Base-by-base conservation (phyloP, 2,797 vertebrate genomes). In the Discoglossus pictus region DNA sequence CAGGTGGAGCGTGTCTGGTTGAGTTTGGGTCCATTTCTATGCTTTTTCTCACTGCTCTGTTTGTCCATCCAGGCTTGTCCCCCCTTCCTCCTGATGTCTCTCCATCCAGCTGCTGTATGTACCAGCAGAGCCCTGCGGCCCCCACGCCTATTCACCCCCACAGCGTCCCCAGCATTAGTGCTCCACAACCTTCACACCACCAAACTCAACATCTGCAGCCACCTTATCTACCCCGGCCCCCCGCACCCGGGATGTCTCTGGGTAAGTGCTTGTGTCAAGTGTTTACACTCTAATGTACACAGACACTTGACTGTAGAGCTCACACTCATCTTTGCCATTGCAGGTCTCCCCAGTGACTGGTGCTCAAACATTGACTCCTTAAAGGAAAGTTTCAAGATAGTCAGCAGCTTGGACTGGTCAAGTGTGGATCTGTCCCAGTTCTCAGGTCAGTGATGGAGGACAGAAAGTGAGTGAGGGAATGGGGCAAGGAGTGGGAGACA, bases 301-400 rank as follows among this genome's bases (percentile, higher is more conserved):
- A 2, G 6, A 16, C 0, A 16, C 7, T 25, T 9, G 9, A 12
- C 35, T 8, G 7, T 4, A 36, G 16, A 71, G 20, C 44, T 64
- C 9, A 44, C 36, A 48, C 8, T 18, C 5, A 4, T 21, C 7
- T 68, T 61, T 55, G 12, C 1, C 4, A 0, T 59, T 64, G 7
- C 24, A 98, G 96, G 86, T 1, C 89, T 98, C 75, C 92, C 96
- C 39, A 78, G 91, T 31, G 94, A 97, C 79, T 98, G 95, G 95
- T 93, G 94, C 89, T 95, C 88, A 75, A 95, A 80, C 73, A 90
- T 93, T 2, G 95, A 96, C 80, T 95, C 94, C 65, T 83, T 99
- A 78, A 98, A 95, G 84, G 93, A 98, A 85, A 99, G 97, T 78
- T 96, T 98, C 87, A 94, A 93, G 82, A 94, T 98, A 72, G 97